phyloP scores from a whole-genome alignment of 2,797 vertebrate genomes.

The Gephyroberyx darwinii region DNA sequence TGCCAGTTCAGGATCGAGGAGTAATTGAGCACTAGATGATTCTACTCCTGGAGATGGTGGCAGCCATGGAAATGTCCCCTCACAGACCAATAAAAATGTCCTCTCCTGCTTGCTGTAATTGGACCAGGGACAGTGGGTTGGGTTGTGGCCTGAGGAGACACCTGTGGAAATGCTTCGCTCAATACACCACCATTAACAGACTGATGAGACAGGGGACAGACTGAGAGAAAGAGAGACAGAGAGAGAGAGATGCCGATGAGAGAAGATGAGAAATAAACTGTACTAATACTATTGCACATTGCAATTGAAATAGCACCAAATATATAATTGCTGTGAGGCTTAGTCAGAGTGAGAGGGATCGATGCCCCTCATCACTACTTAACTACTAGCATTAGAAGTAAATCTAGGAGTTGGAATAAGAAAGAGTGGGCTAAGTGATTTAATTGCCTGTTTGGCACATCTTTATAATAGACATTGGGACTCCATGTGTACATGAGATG shows the following conservation, averaged over 20 bases:
- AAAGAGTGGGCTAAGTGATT: conserved; percentile 16
- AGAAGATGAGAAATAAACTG: conserved; percentile 29
- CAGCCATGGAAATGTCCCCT: conserved; percentile 75
- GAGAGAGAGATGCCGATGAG: conserved; percentile 56
- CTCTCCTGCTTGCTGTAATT: conserved; percentile 77
- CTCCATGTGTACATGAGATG: not conserved
- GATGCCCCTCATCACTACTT: not conserved
- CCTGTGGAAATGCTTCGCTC: conserved; percentile 74
- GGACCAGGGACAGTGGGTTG: conserved; percentile 75
- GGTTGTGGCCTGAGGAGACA: conserved; percentile 67
- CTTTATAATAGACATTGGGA: not conserved
- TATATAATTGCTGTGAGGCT: conserved; percentile 9
- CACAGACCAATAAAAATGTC: conserved; percentile 74
- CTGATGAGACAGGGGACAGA: conserved; percentile 68
- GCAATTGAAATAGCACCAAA: conserved; percentile 20
- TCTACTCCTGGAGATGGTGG: conserved; percentile 64
- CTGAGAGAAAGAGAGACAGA: conserved; percentile 25
- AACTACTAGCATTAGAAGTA: not conserved
- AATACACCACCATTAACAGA: conserved; percentile 65
- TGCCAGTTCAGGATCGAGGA: conserved; percentile 55
- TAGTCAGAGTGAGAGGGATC: conserved; percentile 9
- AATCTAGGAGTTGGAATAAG: conserved; percentile 4
- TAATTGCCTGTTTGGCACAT: conserved; percentile 7
- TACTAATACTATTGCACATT: conserved; percentile 12
- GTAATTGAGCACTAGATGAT: conserved; percentile 76